Base-by-base conservation (phyloP, 2,888 invertebrate species). In the Himalopsyche japonica region DNA sequence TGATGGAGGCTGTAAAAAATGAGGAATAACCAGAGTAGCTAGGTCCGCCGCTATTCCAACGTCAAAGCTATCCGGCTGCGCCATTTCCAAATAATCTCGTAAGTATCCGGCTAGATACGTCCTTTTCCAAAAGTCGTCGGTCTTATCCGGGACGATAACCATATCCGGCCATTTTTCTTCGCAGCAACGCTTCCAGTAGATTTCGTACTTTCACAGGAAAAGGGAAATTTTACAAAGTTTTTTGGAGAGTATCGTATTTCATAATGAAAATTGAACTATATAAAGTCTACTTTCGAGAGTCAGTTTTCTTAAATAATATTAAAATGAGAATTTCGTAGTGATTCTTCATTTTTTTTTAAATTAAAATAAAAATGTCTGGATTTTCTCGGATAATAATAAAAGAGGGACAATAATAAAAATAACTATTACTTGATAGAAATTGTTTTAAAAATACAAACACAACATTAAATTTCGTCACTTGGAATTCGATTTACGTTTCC, bases 111-210 rank as follows among this genome's bases (percentile, higher is more conserved):
- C 91, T 85, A 92, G 88, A 88, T 91, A 94, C 87, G 93, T 91
- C 18, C 94, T 92, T 89, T 94, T 92, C 95, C 95, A 95, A 89
- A 92, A 95, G 80, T 91, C 89, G 43, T 94, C 92, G 32, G 77
- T 89, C 2, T 34, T 70, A 12, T 90, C 90, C 20, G 91, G 85
- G 85, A 91, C 91, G 83, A 88, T 87, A 48, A 89, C 89, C 0
- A 90, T 88, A 0, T 76, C 77, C 24, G 92, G 91, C 86, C 91
- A 92, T 87, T 90, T 91, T 0, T 88, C 89, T 76, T 89, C 89
- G 81, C 91, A 92, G 15, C 92, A 91, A 81, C 94, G 91, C 88
- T 93, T 90, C 95, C 95, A 95, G 89, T 94, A 95, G 89, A 93
- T 92, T 88, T 95, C 94, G 87, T 94, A 92, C 90, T 92, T 88